Base-by-base conservation (phyloP, 30 jellyfish, hydroid and myxozoan species). In the Morbakka virulenta region DNA sequence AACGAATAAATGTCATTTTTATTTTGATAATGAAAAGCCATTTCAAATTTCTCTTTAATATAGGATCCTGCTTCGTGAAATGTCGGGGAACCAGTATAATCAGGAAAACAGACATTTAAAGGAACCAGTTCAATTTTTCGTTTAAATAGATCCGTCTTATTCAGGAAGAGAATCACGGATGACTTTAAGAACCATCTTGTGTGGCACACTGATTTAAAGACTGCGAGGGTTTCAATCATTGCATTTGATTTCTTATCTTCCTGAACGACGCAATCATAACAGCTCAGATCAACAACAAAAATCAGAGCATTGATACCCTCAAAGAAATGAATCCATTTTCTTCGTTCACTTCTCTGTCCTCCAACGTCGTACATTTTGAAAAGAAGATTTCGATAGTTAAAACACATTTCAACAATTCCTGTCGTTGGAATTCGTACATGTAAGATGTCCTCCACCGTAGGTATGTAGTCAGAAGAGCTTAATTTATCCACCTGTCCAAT, bases 281-380 rank as follows among this genome's bases (percentile, higher is more conserved):
- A 76, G 34, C 28, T 50, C 17, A 50, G 14, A 31, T 27, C 64
- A 2, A 35, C 83, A 32, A 80, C 64, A 29, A 62, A 82, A 1
- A 82, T 73, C 17, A 82, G 29, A 0, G 94, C 94, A 1, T 79
- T 73, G 52, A 72, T 84, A 35, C 50, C 81, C 24, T 72, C 94
- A 57, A 82, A 72, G 64, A 67, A 82, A 32, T 82, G 87, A 22
- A 73, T 63, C 94, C 94, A 82, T 33, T 82, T 82, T 36, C 79
- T 67, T 35, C 94, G 71, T 76, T 72, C 94, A 0, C 80, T 48
- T 72, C 87, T 74, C 68, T 82, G 94, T 20, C 94, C 94, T 6
- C 94, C 94, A 48, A 82, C 94, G 63, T 82, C 94, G 6, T 61
- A 30, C 92, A 80, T 80, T 24, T 50, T 50, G 64, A 80, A 65